phyloP scores from a whole-genome alignment of 2,797 vertebrate species.

The Chlorospingus semifuscus region DNA sequence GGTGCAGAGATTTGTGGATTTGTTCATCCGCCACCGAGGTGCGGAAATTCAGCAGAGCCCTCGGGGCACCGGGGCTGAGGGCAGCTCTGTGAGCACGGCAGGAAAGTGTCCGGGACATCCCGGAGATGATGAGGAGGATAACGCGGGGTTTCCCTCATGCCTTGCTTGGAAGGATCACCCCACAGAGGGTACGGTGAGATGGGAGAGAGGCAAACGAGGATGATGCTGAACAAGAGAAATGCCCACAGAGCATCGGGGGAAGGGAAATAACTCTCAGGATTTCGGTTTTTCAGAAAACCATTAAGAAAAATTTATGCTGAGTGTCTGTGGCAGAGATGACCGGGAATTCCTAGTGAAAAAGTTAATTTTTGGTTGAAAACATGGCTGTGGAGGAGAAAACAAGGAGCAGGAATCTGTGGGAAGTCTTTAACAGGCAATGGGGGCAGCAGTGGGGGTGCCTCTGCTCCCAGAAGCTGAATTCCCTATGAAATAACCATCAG shows the following conservation, averaged over 20 bases:
- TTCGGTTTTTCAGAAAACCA: not conserved
- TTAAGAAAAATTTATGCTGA: not conserved
- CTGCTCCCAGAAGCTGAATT: not conserved
- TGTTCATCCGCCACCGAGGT: fast-evolving
- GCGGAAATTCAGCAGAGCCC: not conserved
- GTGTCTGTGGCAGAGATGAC: not conserved
- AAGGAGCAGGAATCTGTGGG: not conserved
- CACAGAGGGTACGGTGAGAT: fast-evolving
- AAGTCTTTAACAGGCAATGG: not conserved
- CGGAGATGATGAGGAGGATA: fast-evolving
- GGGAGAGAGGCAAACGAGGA: not conserved
- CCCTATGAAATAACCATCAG: fast-evolving
- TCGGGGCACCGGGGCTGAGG: not conserved
- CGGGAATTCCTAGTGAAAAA: not conserved
- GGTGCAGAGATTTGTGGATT: fast-evolving
- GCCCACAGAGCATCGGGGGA: not conserved
- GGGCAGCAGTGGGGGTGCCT: not conserved
- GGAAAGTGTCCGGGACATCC: not conserved
- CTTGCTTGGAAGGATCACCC: not conserved
- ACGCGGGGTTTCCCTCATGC: not conserved
- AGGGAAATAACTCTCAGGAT: not conserved
- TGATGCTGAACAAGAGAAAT: fast-evolving
- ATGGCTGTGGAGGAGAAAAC: not conserved
- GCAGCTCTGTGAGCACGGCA: not conserved
- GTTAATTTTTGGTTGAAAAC: not conserved